These are phyloP conservation scores for Tragelaphus imberbis DNA, from an alignment of 2,113 vertebrate species.

Conservation along the genomic window DNA sequence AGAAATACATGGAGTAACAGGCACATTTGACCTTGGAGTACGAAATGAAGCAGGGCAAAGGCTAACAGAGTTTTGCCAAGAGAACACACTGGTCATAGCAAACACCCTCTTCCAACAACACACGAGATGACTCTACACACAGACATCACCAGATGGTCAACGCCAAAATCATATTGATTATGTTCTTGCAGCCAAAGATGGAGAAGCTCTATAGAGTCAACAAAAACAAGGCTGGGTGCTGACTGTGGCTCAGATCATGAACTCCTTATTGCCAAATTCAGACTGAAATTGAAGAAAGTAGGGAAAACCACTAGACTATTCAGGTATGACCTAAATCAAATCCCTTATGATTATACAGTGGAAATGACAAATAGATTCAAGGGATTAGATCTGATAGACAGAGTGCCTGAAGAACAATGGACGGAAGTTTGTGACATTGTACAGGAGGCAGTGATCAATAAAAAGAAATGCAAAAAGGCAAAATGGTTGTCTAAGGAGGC, in stretches of 20 bases:
- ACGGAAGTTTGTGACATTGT: neutral
- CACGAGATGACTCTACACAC: fast-evolving
- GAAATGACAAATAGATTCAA: neutral
- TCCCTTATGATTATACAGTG: neutral
- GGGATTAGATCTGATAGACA: neutral
- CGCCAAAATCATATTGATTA: fast-evolving
- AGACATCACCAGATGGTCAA: neutral
- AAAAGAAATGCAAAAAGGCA: neutral
- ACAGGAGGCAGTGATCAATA: neutral
- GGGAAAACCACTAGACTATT: neutral
- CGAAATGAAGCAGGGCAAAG: neutral
- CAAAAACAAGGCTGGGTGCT: neutral
- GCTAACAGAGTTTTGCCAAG: neutral
- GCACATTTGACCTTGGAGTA: neutral
- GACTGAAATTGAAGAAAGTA: neutral
- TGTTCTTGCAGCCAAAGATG: neutral
- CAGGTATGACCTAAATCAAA: neutral
- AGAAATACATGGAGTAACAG: neutral
- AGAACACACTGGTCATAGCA: neutral
- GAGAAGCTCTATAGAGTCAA: neutral
- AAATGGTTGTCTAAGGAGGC: neutral
- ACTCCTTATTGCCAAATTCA: neutral
- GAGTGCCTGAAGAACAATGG: neutral
- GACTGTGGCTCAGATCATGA: neutral
- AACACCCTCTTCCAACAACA: neutral